phyloP scores from a whole-genome alignment of 2,888 invertebrate species.

The Eumacrocentrus americanus region DNA sequence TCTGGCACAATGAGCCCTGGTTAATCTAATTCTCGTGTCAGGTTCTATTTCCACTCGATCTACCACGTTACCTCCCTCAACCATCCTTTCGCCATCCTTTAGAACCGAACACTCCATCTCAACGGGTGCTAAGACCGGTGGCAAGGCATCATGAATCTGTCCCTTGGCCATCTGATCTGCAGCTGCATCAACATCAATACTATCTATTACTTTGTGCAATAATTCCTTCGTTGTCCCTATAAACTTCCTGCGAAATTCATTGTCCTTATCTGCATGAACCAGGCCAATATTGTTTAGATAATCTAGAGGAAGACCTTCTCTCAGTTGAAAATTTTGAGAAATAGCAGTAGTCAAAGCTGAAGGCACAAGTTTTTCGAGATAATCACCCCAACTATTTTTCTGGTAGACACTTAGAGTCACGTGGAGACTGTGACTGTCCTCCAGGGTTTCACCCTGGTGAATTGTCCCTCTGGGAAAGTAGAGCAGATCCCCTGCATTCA shows the following conservation, averaged over 20 bases:
- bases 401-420: conserved; percentile 94
- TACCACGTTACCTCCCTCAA: conserved; percentile 67
- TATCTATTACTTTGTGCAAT: conserved; percentile 55
- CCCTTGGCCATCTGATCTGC: conserved; percentile 86
- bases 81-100: conserved; percentile 75
- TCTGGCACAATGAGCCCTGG: conserved; percentile 61
- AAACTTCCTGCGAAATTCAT: conserved; percentile 60
- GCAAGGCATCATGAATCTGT: conserved; percentile 85
- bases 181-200: conserved; percentile 71
- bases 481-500: conserved; percentile 87
- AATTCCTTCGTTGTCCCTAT: conserved; percentile 61
- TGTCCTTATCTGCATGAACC: conserved; percentile 65
- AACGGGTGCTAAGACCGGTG: conserved; percentile 74
- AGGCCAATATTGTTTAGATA: conserved; percentile 78
- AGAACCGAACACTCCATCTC: conserved; percentile 76
- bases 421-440: conserved; percentile 87
- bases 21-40: conserved; percentile 69
- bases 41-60: conserved; percentile 72
- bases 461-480: conserved; percentile 92
- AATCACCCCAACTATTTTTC: conserved; percentile 87
- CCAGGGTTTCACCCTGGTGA: conserved; percentile 82
- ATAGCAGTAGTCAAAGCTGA: conserved; percentile 77
- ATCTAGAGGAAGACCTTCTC: conserved; percentile 80
- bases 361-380: conserved; percentile 82
- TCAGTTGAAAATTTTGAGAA: conserved; percentile 72